These are phyloP conservation scores for Menidia menidia DNA, from an alignment of 2,797 vertebrate genomes.

Conservation along the genomic window DNA sequence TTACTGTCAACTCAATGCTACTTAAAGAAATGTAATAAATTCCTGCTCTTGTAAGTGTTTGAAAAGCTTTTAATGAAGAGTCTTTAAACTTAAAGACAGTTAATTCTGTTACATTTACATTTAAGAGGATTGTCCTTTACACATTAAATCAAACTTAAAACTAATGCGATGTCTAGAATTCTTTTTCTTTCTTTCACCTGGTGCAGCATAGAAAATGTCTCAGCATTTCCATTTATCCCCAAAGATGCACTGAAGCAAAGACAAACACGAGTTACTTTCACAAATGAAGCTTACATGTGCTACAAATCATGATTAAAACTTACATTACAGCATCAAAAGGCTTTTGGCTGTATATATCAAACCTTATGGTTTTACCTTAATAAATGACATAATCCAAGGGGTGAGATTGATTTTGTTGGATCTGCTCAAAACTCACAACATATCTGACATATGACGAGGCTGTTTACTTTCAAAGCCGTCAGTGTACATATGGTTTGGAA, in stretches of 20 bases:
- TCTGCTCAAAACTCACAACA: slow-evolving; percentile 19
- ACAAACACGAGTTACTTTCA: background rate
- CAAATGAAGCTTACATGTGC: background rate
- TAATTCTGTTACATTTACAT: too few relatives aligned
- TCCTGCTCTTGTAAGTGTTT: too few relatives aligned
- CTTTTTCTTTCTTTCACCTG: too few relatives aligned
- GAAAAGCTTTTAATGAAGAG: too few relatives aligned
- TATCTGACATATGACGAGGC: background rate
- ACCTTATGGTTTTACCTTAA: background rate
- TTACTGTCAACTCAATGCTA: too few relatives aligned
- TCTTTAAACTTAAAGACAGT: too few relatives aligned
- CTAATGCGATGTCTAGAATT: too few relatives aligned
- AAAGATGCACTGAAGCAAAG: background rate
- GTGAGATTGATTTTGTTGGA: background rate
- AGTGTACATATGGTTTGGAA: slow-evolving; percentile 15
- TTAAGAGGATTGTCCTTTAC: too few relatives aligned
- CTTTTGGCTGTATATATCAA: background rate
- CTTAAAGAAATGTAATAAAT: too few relatives aligned
- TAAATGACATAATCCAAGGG: background rate
- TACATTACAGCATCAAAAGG: background rate
- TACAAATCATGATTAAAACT: background rate
- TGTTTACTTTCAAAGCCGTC: slow-evolving; percentile 9
- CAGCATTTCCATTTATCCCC: background rate
- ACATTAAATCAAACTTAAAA: too few relatives aligned
- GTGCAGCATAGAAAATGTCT: too few relatives aligned